Evolutionary conservation across 2,113 vertebrate species (phyloP), one percentile per base, ranked within the genome.

Genomic region (Dicrurus megarhynchus): DNA sequence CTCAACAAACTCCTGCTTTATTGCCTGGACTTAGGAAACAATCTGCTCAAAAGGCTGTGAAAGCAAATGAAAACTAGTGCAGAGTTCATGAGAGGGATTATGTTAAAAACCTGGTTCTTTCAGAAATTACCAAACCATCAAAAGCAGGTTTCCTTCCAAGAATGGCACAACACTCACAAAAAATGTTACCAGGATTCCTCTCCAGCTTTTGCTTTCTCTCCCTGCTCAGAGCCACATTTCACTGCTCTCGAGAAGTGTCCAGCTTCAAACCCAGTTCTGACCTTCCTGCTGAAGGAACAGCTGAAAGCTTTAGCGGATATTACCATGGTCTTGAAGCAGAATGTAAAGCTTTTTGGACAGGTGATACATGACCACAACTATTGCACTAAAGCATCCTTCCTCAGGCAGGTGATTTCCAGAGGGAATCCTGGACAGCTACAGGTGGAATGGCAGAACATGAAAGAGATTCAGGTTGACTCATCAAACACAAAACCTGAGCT

Each of bases 291-390:
- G 37, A 76, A 83, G 41, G 35, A 70, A 59, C 13, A 56, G 33
- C 22, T 56, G 19, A 57, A 87, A 74, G 28, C 8, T 78, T 87
- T 12, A 41, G 28, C 1, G 6, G 35, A 49, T 7, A 15, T 64
- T 19, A 33, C 39, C 19, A 18, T 0, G 21, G 42, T 17, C 60
- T 65, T 68, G 52, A 81, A 70, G 63, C 57, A 56, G 46, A 2
- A 70, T 28, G 23, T 21, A n/a, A 87, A 30, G n/a, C 6, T n/a
- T 57, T 74, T 3, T 32, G 21, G 39, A 41, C 13, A 33, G 0
- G 0, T 1, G 4, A 39, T 8, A 10, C 2, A 10, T 2, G 6
- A 27, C 13, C 6, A 1, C 8, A 89, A 30, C 18, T 60, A 21
- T 0, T n/a, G 42, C 27, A 76, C 11, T 57, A 49, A 46, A 16